Base-by-base conservation (phyloP, 1,140 invertebrate species). In the Uloborus diversus region DNA sequence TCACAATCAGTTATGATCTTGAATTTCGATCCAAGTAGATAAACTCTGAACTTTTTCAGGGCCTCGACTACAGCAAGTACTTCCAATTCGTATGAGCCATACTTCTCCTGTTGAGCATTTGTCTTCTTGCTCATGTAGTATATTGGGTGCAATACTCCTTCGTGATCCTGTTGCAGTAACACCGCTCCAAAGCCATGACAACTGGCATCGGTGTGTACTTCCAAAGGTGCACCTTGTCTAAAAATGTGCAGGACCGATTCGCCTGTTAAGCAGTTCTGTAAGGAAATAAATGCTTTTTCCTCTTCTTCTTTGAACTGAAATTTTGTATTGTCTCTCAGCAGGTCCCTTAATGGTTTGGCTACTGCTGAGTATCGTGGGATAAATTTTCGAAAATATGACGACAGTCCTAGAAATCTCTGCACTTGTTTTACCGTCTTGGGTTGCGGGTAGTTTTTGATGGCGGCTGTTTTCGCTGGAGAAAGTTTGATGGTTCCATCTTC, bases 321-420 rank as follows among this genome's bases (percentile, higher is more conserved):
- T 7, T 28, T 13, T 17, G 25, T 64, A 13, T 88, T 83, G 81
- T 88, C 87, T 79, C 86, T 86, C 28, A 86, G 65, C 9, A 89
- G 80, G 3, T 85, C 69, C 11, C 85, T 81, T 28, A 90, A 80
- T 30, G 85, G 82, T 42, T 71, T 79, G 5, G 86, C 86, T 13
- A 85, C 80, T 20, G 80, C 51, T 2, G 85, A 79, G 78, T 81
- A 86, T 53, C 83, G 64, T 53, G 53, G 33, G 9, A 87, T 84
- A 62, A 86, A 87, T 49, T 75, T 73, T 11, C 85, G 47, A 51
- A 85, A 86, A 53, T 85, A 88, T 4, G 78, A 75, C 9, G 82
- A 80, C 47, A 86, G 80, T 2, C 85, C 86, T 0, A 86, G 66
- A 57, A 88, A 86, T 17, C 61, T 23, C 28, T 83, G 59, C 0